Percentiles rank a stretch among this genome's conserved stretches.
Evolutionary conservation across 2,888 invertebrate species (phyloP).

Genomic region (Acleris cristana): DNA sequence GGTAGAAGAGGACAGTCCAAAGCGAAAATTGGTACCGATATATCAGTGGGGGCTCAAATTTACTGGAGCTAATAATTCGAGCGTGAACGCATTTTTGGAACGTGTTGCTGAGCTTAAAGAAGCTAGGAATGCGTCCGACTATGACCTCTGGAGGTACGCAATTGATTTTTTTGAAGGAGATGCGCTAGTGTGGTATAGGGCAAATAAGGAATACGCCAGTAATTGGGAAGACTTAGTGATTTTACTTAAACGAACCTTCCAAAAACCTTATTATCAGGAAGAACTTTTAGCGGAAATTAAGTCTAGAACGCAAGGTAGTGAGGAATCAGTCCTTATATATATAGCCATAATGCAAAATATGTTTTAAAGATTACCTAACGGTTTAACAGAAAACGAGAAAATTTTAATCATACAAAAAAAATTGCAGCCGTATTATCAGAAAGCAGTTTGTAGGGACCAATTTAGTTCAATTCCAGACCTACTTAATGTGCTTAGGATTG

Average conservation of each 20-base stretch:
- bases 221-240: conserved; percentile 14
- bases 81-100: conserved; percentile 10
- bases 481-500: conserved; percentile 2
- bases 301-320: conserved; percentile 15
- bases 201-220: conserved; percentile 20
- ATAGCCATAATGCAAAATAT: conserved; percentile 32
- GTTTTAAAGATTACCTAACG: conserved; percentile 22
- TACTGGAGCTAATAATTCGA: neutral
- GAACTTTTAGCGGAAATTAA: conserved; percentile 26
- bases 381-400: conserved; percentile 4
- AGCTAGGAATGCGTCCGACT: conserved; percentile 8
- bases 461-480: conserved; percentile 2
- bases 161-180: conserved; percentile 38
- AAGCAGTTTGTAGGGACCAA: conserved; percentile 9
- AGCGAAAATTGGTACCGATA: conserved; percentile 3
- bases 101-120: conserved; percentile 9
- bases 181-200: conserved; percentile 36
- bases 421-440: conserved; percentile 10
- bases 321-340: conserved; percentile 20
- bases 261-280: conserved; percentile 16
- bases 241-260: conserved; percentile 7
- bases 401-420: conserved; percentile 3
- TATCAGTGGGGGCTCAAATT: conserved; percentile 8
- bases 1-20: conserved; percentile 1
- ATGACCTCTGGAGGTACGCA: conserved; percentile 18